These are phyloP conservation scores for Venusia cambrica DNA, from an alignment of 2,888 invertebrate genomes.

Conservation along the genomic window DNA sequence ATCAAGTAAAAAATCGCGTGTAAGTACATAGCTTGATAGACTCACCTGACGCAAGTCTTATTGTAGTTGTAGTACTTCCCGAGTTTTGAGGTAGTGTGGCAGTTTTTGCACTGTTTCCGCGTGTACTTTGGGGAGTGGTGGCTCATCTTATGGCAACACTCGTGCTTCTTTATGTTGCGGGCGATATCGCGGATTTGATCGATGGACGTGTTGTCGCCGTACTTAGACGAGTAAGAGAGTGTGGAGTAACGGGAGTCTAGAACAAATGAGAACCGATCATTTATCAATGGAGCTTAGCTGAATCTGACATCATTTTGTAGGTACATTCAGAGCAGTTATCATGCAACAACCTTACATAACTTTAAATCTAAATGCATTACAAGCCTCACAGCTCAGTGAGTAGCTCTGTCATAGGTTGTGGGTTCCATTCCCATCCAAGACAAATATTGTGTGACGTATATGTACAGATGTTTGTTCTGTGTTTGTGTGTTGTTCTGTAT, in stretches of 20 bases:
- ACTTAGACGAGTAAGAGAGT: constrained; percentile 75
- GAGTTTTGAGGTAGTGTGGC: constrained; percentile 63
- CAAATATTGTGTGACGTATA: too few species aligned
- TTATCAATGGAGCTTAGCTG: too few species aligned
- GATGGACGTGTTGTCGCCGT: constrained; percentile 76
- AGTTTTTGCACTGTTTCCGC: constrained; percentile 72
- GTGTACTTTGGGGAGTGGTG: constrained; percentile 75
- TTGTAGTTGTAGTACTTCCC: constrained; percentile 75
- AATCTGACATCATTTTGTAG: too few species aligned
- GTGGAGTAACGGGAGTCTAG: constrained; percentile 70
- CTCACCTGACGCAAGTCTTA: constrained; percentile 54
- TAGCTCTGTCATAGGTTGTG: too few species aligned
- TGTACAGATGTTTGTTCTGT: too few species aligned
- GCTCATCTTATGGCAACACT: constrained; percentile 81
- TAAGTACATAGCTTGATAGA: not conserved
- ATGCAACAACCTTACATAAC: too few species aligned
- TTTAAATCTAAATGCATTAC: too few species aligned
- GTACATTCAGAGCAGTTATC: too few species aligned
- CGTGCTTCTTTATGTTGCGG: constrained; percentile 89
- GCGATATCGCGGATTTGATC: constrained; percentile 90
- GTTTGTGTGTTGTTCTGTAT: too few species aligned
- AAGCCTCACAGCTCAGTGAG: too few species aligned
- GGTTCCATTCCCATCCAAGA: too few species aligned
- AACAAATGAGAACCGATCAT: constrained; percentile 25
- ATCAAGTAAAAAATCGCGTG: not conserved